phyloP scores from a whole-genome alignment of 2,888 invertebrate genomes.

The Lasioglossum leucozonium region DNA sequence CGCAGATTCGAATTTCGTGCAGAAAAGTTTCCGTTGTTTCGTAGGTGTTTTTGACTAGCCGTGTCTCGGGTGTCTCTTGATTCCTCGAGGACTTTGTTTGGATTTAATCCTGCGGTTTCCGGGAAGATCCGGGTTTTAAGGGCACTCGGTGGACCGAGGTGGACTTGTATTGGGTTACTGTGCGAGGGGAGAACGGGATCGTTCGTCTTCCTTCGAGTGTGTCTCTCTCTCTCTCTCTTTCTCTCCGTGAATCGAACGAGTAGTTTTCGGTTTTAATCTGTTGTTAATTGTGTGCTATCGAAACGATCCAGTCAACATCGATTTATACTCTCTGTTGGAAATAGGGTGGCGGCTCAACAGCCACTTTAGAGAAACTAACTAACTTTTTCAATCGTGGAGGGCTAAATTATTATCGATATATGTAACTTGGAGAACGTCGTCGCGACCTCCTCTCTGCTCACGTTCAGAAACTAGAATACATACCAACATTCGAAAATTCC shows the following conservation, averaged over 20 bases:
- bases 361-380: too few species aligned
- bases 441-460: too few species aligned
- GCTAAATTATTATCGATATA: too few species aligned
- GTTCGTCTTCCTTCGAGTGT: neutral
- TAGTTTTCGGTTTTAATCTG: neutral
- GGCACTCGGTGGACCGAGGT: neutral
- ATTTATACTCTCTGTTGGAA: neutral
- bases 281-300: neutral
- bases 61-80: neutral
- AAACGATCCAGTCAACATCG: neutral
- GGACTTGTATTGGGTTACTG: constrained; percentile 4
- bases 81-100: neutral
- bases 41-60: neutral
- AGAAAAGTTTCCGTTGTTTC: neutral
- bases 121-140: constrained; percentile 1
- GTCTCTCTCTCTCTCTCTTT: too few species aligned
- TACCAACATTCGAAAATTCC: too few species aligned
- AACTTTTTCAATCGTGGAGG: neutral
- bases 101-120: neutral
- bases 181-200: neutral
- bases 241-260: neutral
- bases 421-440: too few species aligned
- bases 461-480: too few species aligned
- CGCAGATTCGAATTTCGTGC: neutral
- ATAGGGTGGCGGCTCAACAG: too few species aligned